Base-by-base conservation (phyloP, 1,140 invertebrate species). In the Temnothorax curvispinosus region DNA sequence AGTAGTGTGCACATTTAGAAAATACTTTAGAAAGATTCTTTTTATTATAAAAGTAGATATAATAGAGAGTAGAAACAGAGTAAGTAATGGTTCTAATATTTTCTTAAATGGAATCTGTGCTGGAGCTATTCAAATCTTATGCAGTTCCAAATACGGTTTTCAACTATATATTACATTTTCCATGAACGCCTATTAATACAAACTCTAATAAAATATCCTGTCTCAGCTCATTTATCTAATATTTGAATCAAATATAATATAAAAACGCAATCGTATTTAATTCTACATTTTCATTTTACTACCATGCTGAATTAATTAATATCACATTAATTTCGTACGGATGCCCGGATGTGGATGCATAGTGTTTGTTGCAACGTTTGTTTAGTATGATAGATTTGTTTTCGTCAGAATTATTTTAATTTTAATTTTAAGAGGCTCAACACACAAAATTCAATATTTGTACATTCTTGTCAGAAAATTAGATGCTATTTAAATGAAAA, bases 61-160 rank as follows among this genome's bases (percentile, higher is more conserved):
- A 47, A 69, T 32, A 69, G 13, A 69, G 41, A 47, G 6, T 69
- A 50, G 6, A 50, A 50, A 18, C 41, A 69, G 44, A 69, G 44
- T 67, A 74, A 60, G 4, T 84, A 50, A 74, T 84, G 47, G 27
- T 74, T 74, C 67, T 82, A 56, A 84, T 84, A 84, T 74, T 75
- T 84, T 84, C 80, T 84, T 84, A 84, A 84, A 84, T 84, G 58
- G n/a, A 84, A 60, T 75, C 69, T 75, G 27, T 27, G 54, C n/a
- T 35, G 8, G 13, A 74, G 41, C 52, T 75, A 84, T 84, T 84
- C 69, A 32, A 84, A 62, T 84, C 69, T 82, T 74, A 74, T 75
- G 69, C 80, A 75, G 69, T 50, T 60, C 62, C 80, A 75, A 84
- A 84, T 84, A 62, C n/a, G 54, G n/a, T 13, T 74, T 84, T 60